Conservation (phyloP, 2,113 vertebrate species). For the Vulpes vulpes region DNA sequence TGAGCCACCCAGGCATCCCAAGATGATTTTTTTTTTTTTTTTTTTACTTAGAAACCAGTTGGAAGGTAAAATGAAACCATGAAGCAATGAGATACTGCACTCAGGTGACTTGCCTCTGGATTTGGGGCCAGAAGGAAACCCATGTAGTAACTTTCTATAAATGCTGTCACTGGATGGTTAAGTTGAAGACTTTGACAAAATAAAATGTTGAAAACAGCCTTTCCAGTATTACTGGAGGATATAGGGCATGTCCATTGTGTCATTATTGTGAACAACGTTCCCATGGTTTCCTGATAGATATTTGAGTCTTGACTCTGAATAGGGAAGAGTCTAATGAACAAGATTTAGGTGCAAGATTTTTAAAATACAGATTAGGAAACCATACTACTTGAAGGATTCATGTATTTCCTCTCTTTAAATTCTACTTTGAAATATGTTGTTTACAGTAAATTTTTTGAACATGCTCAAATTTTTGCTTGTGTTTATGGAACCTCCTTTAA, state of each 20-base stretch:
- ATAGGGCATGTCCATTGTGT: background rate
- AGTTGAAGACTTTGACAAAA: background rate
- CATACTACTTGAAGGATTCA: background rate
- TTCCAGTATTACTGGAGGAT: background rate
- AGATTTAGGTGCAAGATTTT: background rate
- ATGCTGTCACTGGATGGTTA: background rate
- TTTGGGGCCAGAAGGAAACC: background rate
- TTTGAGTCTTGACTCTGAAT: background rate
- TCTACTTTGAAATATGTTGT: background rate
- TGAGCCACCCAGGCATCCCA: too few relatives aligned
- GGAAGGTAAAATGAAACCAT: background rate
- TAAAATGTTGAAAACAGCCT: background rate
- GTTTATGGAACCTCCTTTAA: background rate
- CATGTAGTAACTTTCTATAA: background rate
- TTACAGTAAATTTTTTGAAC: background rate
- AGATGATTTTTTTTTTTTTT: background rate
- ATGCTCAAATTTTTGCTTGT: background rate
- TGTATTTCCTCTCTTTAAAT: background rate
- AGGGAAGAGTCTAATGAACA: background rate
- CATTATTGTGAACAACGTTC: background rate
- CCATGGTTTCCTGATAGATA: background rate
- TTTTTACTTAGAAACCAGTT: constrained; percentile 2
- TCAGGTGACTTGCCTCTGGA: background rate
- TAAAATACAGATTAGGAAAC: background rate
- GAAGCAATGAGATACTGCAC: background rate